Evolutionary conservation across 2,113 vertebrate genomes (phyloP), one percentile per base, ranked within the genome.

Genomic region (Forbesichthys papilliferus): DNA sequence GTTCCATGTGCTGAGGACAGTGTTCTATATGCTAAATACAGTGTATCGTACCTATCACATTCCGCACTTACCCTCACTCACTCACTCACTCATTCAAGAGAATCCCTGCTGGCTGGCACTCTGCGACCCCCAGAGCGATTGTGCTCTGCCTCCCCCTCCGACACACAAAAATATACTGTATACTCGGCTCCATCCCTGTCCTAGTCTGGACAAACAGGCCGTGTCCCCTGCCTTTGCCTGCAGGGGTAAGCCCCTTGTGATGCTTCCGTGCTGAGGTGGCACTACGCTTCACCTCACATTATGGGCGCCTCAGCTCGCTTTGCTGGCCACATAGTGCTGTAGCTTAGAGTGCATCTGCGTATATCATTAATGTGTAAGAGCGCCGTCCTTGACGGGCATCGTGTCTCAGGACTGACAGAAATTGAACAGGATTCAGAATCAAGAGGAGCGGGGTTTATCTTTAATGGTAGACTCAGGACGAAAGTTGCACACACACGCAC

Each of bases 201-300:
- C 36, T 42, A 42, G 36, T 48, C 49, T 61, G 66, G 71, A 58
- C 54, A 66, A 53, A 66, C 51, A 65, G 48, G 36, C 57, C 14
- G 64, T 65, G 42, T 64, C 36, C 48, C 56, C 54, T 11, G 16
- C 73, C 61, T 64, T 61, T 47, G 65, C 69, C 62, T 79, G 63
- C 57, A 55, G 68, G 53, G 49, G 57, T 75, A 58, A 61, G 49
- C 71, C 65, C 69, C 56, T 62, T 71, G 48, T 56, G 54, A 80
- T 69, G 66, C 58, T 69, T 66, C 75, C 67, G 55, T 85, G 79
- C 85, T 87, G 75, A 85, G 65, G 71, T 79, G 55, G 85, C 83
- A 78, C 71, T 72, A 73, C n/a, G 60, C 66, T 75, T 56, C 46
- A 64, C 66, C 68, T 78, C 83, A 78, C 71, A 79, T 68, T 64